Conservation (phyloP, 2,113 vertebrate genomes). For the Phodopus roborovskii region DNA sequence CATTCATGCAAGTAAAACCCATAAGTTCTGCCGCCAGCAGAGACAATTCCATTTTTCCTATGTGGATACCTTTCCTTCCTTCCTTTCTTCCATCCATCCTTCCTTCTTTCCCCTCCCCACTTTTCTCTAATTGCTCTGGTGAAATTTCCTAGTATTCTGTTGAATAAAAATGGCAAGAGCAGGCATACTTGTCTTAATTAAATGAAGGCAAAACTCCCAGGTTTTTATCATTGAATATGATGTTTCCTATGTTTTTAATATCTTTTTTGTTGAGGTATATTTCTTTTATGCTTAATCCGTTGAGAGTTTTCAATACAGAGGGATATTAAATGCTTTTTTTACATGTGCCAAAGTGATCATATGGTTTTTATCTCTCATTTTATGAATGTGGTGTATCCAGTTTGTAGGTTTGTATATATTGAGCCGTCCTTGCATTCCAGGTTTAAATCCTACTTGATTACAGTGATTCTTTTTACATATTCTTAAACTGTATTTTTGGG, state of each 20-base stretch:
- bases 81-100: accelerated
- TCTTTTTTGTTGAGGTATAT: background rate
- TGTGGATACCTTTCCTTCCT: background rate
- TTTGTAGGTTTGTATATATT: background rate
- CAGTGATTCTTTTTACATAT: background rate
- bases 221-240: background rate
- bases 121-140: background rate
- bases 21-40: background rate
- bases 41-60: background rate
- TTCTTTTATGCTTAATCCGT: background rate
- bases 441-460: background rate
- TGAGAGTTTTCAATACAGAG: background rate
- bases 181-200: background rate
- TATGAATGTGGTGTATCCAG: background rate
- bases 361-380: background rate
- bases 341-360: background rate
- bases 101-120: background rate
- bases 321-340: background rate
- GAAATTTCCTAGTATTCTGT: background rate
- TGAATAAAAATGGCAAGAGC: background rate
- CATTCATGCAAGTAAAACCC: background rate
- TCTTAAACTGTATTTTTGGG: background rate
- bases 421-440: background rate
- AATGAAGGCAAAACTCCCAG: background rate
- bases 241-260: background rate